Conservation (phyloP, 2,888 invertebrate species). For the Macaria liturata region DNA sequence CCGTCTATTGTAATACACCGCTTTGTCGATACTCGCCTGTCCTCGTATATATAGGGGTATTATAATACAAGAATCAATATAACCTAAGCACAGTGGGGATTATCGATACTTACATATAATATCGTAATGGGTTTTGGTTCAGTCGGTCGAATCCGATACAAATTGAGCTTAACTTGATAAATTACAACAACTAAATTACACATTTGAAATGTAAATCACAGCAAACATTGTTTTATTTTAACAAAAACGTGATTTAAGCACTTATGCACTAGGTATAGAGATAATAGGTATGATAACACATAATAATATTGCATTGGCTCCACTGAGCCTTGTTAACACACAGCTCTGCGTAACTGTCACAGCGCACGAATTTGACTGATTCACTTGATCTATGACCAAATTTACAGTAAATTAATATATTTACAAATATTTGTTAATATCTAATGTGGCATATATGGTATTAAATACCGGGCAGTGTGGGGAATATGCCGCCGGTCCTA, state of each 20-base stretch:
- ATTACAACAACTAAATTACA: constrained; percentile 23
- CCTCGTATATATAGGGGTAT: too few species aligned
- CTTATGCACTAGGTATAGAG: constrained; percentile 16
- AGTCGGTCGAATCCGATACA: constrained; percentile 31
- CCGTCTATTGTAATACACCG: too few species aligned
- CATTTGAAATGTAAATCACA: constrained; percentile 31
- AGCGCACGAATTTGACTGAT: constrained; percentile 34
- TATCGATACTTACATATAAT: constrained; percentile 6
- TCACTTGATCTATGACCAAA: constrained; percentile 34
- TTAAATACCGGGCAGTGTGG: constrained; percentile 36
- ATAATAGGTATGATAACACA: constrained; percentile 16
- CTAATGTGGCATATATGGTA: constrained; percentile 36
- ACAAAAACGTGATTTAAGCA: constrained; percentile 21
- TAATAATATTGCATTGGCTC: constrained; percentile 29
- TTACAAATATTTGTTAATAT: constrained; percentile 33
- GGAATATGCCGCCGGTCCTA: constrained; percentile 29
- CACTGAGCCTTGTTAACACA: constrained; percentile 23
- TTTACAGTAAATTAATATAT: constrained; percentile 32
- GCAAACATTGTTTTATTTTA: constrained; percentile 24
- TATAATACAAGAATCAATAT: neutral
- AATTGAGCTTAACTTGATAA: constrained; percentile 24
- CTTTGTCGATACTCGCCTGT: too few species aligned
- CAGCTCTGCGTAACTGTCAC: constrained; percentile 24
- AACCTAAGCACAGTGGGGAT: constrained; percentile 4
- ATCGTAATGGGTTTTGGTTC: constrained; percentile 36